Base-by-base conservation (phyloP, 1,140 invertebrate genomes). In the Achroia grisella region DNA sequence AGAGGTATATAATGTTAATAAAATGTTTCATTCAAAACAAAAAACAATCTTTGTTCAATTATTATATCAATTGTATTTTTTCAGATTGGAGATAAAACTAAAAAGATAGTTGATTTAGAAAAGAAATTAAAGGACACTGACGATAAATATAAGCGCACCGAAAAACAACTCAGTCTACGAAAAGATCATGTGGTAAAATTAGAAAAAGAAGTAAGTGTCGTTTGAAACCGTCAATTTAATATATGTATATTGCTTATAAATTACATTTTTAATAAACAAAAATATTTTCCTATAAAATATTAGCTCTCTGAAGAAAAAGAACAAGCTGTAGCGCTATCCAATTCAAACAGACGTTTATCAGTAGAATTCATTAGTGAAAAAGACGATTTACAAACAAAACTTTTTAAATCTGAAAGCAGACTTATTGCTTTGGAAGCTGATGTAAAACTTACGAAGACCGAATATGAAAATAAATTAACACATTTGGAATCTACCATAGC, bases 171-270 rank as follows among this genome's bases (percentile, higher is more conserved):
- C 30, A 69, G 71, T 15, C 69, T 83, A 9, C 87, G 89, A 42
- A 91, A 90, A 72, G 89, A 90, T 46, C 87, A 88, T 61, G 86
- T 90, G 17, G 62, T 87, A 23, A 88, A 89, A 70, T 72, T 90
- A 55, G 89, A 90, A 71, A 88, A 88, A 83, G 89, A 90, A 79
- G 89, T 90, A 41, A 42, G 23, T 29, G 17, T 3, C 6, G 2
- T 23, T 3, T 23, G 6, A 23, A 23, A 23, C 17, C 6, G 2
- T 23, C 2, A 23, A 6, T 23, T 23, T 23, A 3, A 23, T 23
- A 3, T 23, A 23, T 23, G 6, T 6, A 23, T 2, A 23, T 6
- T 23, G 17, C n/a, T n/a, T n/a, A n/a, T n/a, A n/a, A n/a, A n/a
- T n/a, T n/a, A 23, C 17, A 23, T 6, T 23, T 23, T 23, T 23